A percentile compares a stretch with the other conserved stretches of the same genome.
phyloP scores from a whole-genome alignment of 1,140 invertebrate species.

The Drosophila watanabei region DNA sequence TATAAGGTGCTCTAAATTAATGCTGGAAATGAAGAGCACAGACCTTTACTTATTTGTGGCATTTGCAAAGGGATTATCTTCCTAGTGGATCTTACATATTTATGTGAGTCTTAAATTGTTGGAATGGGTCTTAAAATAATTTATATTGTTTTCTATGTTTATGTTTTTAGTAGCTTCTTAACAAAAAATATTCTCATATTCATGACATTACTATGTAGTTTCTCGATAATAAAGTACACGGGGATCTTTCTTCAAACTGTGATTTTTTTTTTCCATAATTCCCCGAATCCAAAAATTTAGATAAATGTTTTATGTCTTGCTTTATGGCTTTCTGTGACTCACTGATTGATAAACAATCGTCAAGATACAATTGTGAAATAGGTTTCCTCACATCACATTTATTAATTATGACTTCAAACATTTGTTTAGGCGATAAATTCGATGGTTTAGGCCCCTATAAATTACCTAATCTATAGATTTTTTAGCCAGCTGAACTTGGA shows the following conservation, averaged over 20 bases:
- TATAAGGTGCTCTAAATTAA: conserved; percentile 19
- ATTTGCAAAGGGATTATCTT: conserved; percentile 12
- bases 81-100: background rate
- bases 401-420: conserved; percentile 19
- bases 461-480: conserved; percentile 17
- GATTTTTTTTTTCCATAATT: conserved; percentile 10
- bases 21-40: conserved; percentile 4
- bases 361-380: background rate
- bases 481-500: background rate
- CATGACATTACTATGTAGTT: background rate
- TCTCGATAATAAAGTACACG: background rate
- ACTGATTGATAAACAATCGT: background rate
- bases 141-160: background rate
- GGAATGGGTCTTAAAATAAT: background rate
- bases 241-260: conserved; percentile 3
- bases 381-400: background rate
- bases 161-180: background rate
- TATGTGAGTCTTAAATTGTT: conserved; percentile 1
- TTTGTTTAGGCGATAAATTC: conserved; percentile 4
- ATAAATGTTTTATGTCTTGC: conserved; percentile 2
- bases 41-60: conserved; percentile 18
- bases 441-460: background rate
- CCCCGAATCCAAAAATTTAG: background rate
- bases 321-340: conserved; percentile 13
- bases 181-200: background rate